Conservation (phyloP, 2,888 invertebrate species). For the Cerceris rybyensis region DNA sequence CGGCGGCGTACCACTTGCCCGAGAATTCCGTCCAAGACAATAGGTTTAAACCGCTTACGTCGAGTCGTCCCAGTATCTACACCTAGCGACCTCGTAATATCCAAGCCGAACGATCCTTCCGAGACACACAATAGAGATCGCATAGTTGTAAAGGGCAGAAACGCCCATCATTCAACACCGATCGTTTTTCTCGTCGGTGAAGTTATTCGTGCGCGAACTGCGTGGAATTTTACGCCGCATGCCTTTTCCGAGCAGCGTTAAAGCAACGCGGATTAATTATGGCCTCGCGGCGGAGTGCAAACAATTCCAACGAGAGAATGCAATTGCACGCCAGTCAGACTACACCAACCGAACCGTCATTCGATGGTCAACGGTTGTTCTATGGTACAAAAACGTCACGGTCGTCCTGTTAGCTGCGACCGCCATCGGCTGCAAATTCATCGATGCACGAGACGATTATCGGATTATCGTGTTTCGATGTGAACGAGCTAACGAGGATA, state of each 20-base stretch:
- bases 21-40: conserved; percentile 27
- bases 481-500: conserved; percentile 36
- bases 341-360: conserved; percentile 20
- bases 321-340: conserved; percentile 21
- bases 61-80: no score
- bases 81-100: no score
- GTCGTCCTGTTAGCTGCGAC: neutral
- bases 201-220: no score
- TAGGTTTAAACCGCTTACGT: conserved; percentile 12
- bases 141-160: no score
- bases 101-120: no score
- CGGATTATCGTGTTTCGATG: conserved; percentile 41
- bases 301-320: conserved; percentile 13
- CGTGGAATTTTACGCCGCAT: neutral
- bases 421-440: conserved; percentile 7
- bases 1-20: conserved; percentile 26
- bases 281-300: neutral
- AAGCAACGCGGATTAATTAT: conserved; percentile 10
- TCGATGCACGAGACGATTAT: conserved; percentile 32
- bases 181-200: no score
- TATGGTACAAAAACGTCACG: conserved; percentile 7
- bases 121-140: no score
- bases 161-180: no score
- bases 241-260: neutral
- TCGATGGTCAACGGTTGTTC: neutral